These are phyloP conservation scores for Brachionus angularis DNA, from an alignment of 1,140 invertebrate species.

Conservation along the genomic window DNA sequence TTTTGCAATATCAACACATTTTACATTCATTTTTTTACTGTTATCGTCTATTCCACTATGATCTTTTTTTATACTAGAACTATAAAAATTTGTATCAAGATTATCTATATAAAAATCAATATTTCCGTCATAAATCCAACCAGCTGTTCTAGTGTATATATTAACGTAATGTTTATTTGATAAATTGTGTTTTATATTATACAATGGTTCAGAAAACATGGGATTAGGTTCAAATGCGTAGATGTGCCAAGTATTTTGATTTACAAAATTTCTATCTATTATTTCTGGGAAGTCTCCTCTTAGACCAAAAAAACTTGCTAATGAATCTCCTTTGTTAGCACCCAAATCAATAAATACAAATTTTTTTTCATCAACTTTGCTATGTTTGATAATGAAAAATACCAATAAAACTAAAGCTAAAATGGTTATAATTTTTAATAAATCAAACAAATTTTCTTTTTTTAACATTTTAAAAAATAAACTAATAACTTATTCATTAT, in stretches of 20 bases:
- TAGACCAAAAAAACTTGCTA: background rate
- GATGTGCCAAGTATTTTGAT: background rate
- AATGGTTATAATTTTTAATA: too few species aligned
- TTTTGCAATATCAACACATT: background rate
- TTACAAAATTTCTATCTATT: background rate
- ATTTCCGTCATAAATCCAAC: background rate
- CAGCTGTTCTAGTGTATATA: background rate
- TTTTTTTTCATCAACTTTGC: too few species aligned
- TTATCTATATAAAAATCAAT: background rate
- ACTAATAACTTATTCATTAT: too few species aligned
- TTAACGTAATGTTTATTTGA: background rate
- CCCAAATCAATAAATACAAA: background rate
- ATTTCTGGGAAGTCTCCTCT: background rate
- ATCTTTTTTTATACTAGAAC: background rate
- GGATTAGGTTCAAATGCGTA: background rate
- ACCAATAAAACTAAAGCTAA: too few species aligned
- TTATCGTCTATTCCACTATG: too few species aligned
- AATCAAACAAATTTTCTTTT: too few species aligned
- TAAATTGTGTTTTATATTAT: background rate
- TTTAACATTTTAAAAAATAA: too few species aligned
- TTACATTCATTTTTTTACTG: background rate
- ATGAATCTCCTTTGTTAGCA: background rate
- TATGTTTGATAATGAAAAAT: too few species aligned
- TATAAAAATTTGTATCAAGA: background rate
- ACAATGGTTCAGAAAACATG: background rate